These are phyloP conservation scores for Epiblema foenella DNA, from an alignment of 2,888 invertebrate species.

Conservation along the genomic window DNA sequence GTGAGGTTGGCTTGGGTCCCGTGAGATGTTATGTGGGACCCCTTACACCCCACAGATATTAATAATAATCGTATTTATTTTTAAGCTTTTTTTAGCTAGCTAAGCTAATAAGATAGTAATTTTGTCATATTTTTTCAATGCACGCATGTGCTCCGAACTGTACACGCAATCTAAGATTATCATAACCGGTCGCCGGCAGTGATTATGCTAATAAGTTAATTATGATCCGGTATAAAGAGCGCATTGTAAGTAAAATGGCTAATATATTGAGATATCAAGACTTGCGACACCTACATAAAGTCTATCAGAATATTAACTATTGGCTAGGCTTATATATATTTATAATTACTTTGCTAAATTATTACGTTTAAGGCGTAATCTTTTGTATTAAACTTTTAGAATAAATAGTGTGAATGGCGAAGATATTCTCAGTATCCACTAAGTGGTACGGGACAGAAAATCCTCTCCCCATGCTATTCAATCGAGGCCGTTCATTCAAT, in stretches of 20 bases:
- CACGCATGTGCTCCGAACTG: slow-evolving; percentile 50
- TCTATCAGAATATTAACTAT: neutral
- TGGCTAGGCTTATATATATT: neutral
- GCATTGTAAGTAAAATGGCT: slow-evolving; percentile 66
- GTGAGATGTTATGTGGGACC: too few relatives aligned
- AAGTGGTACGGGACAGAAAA: neutral
- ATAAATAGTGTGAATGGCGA: neutral
- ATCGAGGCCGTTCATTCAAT: neutral
- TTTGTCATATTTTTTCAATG: neutral
- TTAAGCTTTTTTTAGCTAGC: too few relatives aligned
- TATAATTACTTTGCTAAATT: neutral
- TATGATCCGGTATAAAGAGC: slow-evolving; percentile 59
- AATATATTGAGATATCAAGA: slow-evolving; percentile 58
- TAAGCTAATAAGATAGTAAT: neutral
- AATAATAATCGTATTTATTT: too few relatives aligned
- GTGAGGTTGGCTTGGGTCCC: too few relatives aligned
- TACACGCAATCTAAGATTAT: slow-evolving; percentile 62
- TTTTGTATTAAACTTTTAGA: neutral
- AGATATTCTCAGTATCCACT: neutral
- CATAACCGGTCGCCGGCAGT: slow-evolving; percentile 69
- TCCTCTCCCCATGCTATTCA: neutral
- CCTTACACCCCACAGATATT: too few relatives aligned
- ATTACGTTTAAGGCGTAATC: neutral
- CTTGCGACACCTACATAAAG: slow-evolving; percentile 13
- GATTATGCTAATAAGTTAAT: slow-evolving; percentile 67